These are phyloP conservation scores for Euzetes globulus DNA, from an alignment of 2,888 invertebrate species.

Conservation along the genomic window DNA sequence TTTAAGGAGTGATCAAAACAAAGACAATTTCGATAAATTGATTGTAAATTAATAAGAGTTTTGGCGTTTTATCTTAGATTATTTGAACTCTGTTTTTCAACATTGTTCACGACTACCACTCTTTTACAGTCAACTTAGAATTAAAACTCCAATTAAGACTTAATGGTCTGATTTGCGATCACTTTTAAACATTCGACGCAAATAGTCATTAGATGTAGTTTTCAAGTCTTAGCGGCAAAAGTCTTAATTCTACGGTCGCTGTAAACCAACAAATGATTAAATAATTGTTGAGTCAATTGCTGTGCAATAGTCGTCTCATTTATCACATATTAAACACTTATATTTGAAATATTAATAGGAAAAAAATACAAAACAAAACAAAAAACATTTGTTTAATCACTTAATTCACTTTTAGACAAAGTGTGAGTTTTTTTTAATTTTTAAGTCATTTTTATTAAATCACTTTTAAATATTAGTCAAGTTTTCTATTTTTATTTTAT, in stretches of 20 bases:
- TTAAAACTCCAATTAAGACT: no score
- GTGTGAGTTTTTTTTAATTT: neutral
- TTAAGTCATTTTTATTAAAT: neutral
- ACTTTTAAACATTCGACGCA: no score
- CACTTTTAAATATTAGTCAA: neutral
- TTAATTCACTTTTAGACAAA: neutral
- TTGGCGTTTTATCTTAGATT: neutral
- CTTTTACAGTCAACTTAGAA: no score
- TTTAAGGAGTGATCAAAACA: neutral
- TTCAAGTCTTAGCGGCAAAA: no score
- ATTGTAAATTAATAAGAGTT: neutral
- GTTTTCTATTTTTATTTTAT: neutral
- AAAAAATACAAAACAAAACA: neutral
- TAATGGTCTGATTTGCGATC: no score
- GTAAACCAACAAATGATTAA: no score
- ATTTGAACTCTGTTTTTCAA: neutral
- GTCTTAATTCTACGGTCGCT: no score
- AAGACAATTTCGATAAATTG: no score
- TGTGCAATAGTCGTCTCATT: conserved; percentile 24
- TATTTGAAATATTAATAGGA: neutral
- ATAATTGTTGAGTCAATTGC: conserved; percentile 14
- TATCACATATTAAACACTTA: conserved; percentile 12
- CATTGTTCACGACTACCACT: neutral
- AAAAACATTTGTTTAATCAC: neutral
- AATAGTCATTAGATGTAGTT: no score